Base-by-base conservation (phyloP, 2,113 vertebrate species). In the Nothoprocta pentlandii region DNA sequence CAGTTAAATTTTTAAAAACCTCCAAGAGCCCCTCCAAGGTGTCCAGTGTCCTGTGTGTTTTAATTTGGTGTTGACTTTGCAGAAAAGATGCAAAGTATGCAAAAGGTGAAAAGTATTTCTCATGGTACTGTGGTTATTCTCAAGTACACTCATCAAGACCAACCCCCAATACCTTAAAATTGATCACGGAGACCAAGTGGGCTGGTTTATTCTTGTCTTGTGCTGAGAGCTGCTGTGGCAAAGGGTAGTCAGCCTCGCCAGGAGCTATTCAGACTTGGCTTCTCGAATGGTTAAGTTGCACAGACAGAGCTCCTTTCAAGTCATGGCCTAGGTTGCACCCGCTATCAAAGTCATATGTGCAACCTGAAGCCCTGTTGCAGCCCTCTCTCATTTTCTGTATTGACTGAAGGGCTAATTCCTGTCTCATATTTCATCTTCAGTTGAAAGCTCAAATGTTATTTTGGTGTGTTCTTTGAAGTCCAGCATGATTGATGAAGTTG, bases 351-450 rank as follows among this genome's bases (percentile, higher is more conserved):
- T 2, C 39, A 56, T 34, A 59, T 53, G 17, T 28, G 36, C 1
- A 5, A 70, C 41, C 21, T 3, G 67, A 12, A 41, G 19, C 22
- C 61, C 59, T 54, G 25, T 46, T 56, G 19, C 0, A 2, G 25
- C 62, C 20, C 54, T 79, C 54, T 83, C 17, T 47, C 7, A 9
- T 54, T 75, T 88, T 64, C 61, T 79, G 20, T n/a, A 11, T 70
- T 0, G 0, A 0, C 26, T 22, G 22, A 21, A 4, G 16, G 14
- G 1, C 4, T 34, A 34, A 75, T 69, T 69, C 63, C 44, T 67
- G 13, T 9, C 3, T 1, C 11, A 53, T 62, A n/a, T 41, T 82
- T 73, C 36, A 36, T 8, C n/a, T 80, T 46, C 36, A 46, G 10
- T 10, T 82, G 17, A 64, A 79, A 89, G 4, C 28, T 64, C 13